Conservation (phyloP, 2,113 vertebrate species). For the Dromiciops gliroides region DNA sequence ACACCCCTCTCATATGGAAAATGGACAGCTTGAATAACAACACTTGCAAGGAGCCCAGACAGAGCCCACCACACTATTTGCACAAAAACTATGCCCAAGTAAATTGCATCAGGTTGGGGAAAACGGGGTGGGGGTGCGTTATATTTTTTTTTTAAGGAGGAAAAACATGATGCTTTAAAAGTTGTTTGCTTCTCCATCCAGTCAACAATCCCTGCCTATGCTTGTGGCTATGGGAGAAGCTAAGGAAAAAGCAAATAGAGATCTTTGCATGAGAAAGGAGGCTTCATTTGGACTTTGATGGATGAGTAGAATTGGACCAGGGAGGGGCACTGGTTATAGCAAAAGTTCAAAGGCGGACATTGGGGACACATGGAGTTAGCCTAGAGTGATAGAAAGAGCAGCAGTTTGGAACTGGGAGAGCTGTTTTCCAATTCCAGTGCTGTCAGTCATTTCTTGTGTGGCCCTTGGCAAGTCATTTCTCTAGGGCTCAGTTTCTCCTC, state of each 20-base stretch:
- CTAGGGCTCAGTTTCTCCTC: background rate
- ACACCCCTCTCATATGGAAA: background rate
- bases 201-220: background rate
- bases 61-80: background rate
- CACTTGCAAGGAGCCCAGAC: background rate
- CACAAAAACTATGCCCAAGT: background rate
- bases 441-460: background rate
- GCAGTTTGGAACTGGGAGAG: background rate
- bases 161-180: background rate
- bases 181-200: background rate
- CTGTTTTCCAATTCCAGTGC: background rate
- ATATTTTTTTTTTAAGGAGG: background rate
- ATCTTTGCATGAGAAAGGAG: background rate
- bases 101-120: background rate
- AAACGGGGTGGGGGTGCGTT: background rate
- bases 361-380: background rate
- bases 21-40: background rate
- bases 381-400: background rate
- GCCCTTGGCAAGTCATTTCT: background rate
- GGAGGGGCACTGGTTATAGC: background rate
- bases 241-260: background rate
- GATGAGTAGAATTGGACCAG: background rate
- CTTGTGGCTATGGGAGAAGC: background rate
- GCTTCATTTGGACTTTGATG: background rate
- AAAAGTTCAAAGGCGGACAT: background rate